Base-by-base conservation (phyloP, 2,797 vertebrate species). In the Argyrosomus regius region DNA sequence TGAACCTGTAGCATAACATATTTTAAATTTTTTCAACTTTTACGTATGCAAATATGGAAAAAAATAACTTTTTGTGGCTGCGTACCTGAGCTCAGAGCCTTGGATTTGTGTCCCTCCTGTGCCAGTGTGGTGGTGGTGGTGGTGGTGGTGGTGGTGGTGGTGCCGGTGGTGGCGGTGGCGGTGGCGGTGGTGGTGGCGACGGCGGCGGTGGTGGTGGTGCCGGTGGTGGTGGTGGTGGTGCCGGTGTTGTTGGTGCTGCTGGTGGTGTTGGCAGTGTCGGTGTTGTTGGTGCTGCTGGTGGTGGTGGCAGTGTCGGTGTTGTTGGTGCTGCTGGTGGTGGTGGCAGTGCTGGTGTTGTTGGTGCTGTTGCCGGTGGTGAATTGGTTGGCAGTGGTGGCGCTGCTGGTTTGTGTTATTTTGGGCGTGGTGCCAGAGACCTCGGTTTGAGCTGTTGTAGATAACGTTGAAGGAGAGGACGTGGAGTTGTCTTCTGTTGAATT, bases 11-110 rank as follows among this genome's bases (percentile, higher is more conserved):
- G 13, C 5, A 53, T 13, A 17, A 48, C 22, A 69, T 20, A 49
- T 20, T 52, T 43, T 9, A 41, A 16, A n/a, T 24, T 49, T 5
- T 39, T 14, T 52, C 52, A 18, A 59, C 41, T 16, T 49, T 6
- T 41, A 61, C 18, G 2, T 11, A 14, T 22, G 5, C 1, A 39
- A 48, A 56, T 17, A 2, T 22, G 10, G 56, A 39, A 54, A 26
- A 12, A 49, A 43, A 26, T 0, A 28, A 18, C 10, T 2, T 45
- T 49, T 26, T 12, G 8, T 18, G 12, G 24, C 17, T 7, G 3
- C 26, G 0, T 75, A 92, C 90, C 90, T 89, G 77, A 66, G 67
- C 86, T 85, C 8, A 87, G 75, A 46, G 54, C 57, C 6, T 74
- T 2, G 1, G 86, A 49, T 6, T 75, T 14, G 24, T 67, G 48